Evolutionary conservation across 1,140 invertebrate species (phyloP), one percentile per base, ranked within the genome.

Genomic region (Subanguina moxae): DNA sequence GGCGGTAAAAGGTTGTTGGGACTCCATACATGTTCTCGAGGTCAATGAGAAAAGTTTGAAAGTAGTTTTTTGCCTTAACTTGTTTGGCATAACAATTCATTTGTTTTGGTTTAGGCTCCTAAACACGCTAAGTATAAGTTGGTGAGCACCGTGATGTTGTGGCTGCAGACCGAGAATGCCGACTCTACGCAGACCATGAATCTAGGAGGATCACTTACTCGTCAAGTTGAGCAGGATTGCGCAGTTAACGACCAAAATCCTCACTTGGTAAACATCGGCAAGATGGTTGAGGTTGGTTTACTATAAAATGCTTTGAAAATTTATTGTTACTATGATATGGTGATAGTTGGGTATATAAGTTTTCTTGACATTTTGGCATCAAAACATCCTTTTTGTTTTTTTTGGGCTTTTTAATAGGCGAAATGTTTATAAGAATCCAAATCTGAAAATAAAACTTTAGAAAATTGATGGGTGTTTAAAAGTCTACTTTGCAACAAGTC

Each of bases 21-120:
- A 99, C 84, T 97, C 94, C 1, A 97, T 99, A 83, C 95, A 99
- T 84, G 95, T 99, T 0, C 91, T 99, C 17, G 95, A 99, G 87
- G 93, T 97, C 0, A 90, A 94, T 78, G 80, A 61, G 57, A 73
- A 70, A 28, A 63, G 69, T 15, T 25, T 52, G 23, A 72, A 68
- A 57, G 70, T 71, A 11, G 48, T 25, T 67, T 42, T 42, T 11
- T 27, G n/a, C 17, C 38, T 25, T 67, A 38, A 46, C n/a, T 25
- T 62, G 52, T 52, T 15, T 32, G 57, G 43, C n/a, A 13, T 13
- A n/a, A n/a, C n/a, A n/a, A n/a, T n/a, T n/a, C n/a, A n/a, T n/a
- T n/a, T 70, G 45, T 19, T 43, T 28, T 13, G 45, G 45, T 70
- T 68, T 56, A 70, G 65, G 71, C 21, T 28, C 58, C 68, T 75